Conservation (phyloP, 2,797 vertebrate genomes). For the Myiotriccus ornatus region DNA sequence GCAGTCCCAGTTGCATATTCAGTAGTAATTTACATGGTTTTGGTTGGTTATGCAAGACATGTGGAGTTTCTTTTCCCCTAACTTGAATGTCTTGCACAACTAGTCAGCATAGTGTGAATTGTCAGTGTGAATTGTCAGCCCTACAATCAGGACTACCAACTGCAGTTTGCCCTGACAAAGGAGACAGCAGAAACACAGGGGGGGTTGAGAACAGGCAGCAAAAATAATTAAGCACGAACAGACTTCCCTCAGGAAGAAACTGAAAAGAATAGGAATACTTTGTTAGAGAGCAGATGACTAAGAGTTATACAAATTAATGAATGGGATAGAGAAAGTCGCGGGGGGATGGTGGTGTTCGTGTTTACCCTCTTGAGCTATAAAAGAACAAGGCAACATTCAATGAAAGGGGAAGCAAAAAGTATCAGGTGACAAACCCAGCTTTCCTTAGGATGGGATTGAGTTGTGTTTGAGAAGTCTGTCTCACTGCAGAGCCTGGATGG, state of each 20-base stretch:
- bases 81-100: slow-evolving; percentile 69
- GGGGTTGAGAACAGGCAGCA: slow-evolving; percentile 41
- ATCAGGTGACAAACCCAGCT: slow-evolving; percentile 6
- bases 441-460: not conserved
- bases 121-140: slow-evolving; percentile 51
- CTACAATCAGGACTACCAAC: slow-evolving; percentile 51
- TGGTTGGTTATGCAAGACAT: slow-evolving; percentile 62
- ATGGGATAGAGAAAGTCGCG: slow-evolving; percentile 28
- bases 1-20: slow-evolving; percentile 61
- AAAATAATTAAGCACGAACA: slow-evolving; percentile 34
- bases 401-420: slow-evolving; percentile 23
- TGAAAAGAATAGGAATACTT: slow-evolving; percentile 55
- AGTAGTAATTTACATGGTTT: slow-evolving; percentile 68
- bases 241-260: slow-evolving; percentile 59
- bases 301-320: slow-evolving; percentile 58
- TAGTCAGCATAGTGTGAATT: slow-evolving; percentile 61
- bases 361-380: slow-evolving; percentile 39
- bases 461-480: not conserved
- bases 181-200: slow-evolving; percentile 43
- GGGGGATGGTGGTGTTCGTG: not conserved
- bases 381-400: slow-evolving; percentile 33
- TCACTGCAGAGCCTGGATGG: not conserved
- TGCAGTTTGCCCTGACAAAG: slow-evolving; percentile 50
- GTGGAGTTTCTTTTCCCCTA: slow-evolving; percentile 61
- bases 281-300: slow-evolving; percentile 60